These are phyloP conservation scores for Tetraodon nigroviridis DNA, from an alignment of 2,113 vertebrate genomes.

Conservation along the genomic window DNA sequence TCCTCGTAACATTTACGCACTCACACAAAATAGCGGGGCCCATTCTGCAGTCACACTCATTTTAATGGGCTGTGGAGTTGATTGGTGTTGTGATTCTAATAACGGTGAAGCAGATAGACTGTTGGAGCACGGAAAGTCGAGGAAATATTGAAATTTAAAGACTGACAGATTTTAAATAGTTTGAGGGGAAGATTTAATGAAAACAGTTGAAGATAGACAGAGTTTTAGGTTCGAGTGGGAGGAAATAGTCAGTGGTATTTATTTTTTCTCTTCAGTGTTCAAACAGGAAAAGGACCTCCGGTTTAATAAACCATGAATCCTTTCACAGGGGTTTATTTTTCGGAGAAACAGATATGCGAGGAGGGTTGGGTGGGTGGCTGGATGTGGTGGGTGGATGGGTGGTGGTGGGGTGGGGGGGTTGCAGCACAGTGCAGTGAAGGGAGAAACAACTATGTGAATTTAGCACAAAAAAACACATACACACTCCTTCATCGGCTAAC, in stretches of 20 bases:
- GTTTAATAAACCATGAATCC: constrained; percentile 76
- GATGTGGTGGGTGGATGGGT: not conserved
- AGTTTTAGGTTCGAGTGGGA: constrained; percentile 51
- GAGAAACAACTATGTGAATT: constrained; percentile 52
- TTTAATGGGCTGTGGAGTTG: constrained; percentile 52
- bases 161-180: constrained; percentile 23
- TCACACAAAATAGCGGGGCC: constrained; percentile 56
- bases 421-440: constrained; percentile 19
- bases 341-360: constrained; percentile 64
- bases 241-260: constrained; percentile 66
- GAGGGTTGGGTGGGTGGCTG: constrained; percentile 25
- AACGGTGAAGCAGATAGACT: constrained; percentile 2
- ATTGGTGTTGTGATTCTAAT: constrained; percentile 43
- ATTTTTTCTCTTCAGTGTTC: constrained; percentile 69
- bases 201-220: constrained; percentile 55
- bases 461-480: constrained; percentile 17
- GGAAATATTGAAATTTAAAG: constrained; percentile 31
- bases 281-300: constrained; percentile 74
- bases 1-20: constrained; percentile 36
- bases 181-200: constrained; percentile 17
- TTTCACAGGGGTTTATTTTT: constrained; percentile 72
- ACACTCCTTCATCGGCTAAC: constrained; percentile 44
- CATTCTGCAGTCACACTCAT: constrained; percentile 62
- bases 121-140: constrained; percentile 15
- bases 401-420: constrained; percentile 22